Base-by-base conservation (phyloP, 2,797 vertebrate species). In the Gephyroberyx darwinii region DNA sequence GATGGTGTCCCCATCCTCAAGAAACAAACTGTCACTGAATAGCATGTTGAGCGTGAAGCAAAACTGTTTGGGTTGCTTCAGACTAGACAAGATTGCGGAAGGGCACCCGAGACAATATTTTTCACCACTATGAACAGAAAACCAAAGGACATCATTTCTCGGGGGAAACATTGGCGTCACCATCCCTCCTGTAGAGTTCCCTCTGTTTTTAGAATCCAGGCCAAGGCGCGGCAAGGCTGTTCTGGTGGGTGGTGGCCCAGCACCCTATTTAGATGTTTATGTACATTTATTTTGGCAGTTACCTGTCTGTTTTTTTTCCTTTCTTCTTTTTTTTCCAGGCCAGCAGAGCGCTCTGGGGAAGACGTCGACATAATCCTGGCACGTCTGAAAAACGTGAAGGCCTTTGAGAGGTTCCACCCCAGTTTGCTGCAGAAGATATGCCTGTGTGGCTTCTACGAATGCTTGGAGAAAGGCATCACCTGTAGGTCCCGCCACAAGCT, bases 341-440 rank as follows among this genome's bases (percentile, higher is more conserved):
- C 97, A 1, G 86, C 95, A 74, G 97, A 98, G 78, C 96, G 98
- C 67, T 97, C 96, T 1, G 95, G 94, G 71, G 97, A 98, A 89
- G 97, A 99, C 86, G 93, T 99, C 61, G 97, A 99, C 88, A 97
- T 98, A 78, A 98, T 98, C 83, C 94, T 98, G 90, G 94, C 96
- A 3, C 93, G 94, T 37, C 94, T 99, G 77, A 97, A 95, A 88
- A 95, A 93, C 79, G 95, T 97, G 43, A 98, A 98, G 92, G 96
- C 95, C 77, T 98, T 99, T 64, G 96, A 98, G 90, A 95, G 95
- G 88, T 99, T 98, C 86, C 95, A 96, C 84, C 96, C 95, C 69
- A 91, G 92, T 78, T 94, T 99, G 75, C 95, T 99, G 55, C 97
- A 98, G 85, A 96, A 96, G 92, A 98, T 99, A 84, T 98, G 97